Evolutionary conservation across 2,797 vertebrate genomes (phyloP).

Genomic region (Labroides dimidiatus): DNA sequence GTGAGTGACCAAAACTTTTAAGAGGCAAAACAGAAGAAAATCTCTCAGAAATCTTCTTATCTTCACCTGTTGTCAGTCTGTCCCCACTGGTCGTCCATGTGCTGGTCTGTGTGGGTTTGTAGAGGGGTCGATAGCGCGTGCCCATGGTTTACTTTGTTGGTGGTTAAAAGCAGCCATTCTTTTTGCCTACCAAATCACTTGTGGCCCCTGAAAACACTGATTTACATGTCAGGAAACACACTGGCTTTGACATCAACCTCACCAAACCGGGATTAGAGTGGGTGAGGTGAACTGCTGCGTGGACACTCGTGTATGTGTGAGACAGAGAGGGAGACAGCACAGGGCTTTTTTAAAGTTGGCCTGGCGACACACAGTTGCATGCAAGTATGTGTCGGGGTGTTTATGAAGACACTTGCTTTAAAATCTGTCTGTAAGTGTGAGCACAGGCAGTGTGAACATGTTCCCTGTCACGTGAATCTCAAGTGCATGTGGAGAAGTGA

Average conservation of each 20-base stretch:
- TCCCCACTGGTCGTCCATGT: conserved; percentile 9
- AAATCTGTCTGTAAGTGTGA: conserved; percentile 56
- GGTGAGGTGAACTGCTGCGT: conserved; percentile 12
- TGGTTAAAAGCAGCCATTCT: conserved; percentile 68
- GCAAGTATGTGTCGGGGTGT: conserved; percentile 68
- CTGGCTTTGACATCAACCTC: conserved; percentile 32
- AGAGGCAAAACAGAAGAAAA: no score
- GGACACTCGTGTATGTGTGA: background rate
- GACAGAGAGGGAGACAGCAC: conserved; percentile 29
- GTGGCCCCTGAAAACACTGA: conserved; percentile 53
- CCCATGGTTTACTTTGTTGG: conserved; percentile 73
- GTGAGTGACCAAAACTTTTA: no score
- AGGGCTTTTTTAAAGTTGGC: conserved; percentile 55
- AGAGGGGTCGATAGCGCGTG: conserved; percentile 73
- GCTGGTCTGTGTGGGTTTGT: conserved; percentile 54
- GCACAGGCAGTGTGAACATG: conserved; percentile 21
- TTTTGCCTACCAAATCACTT: conserved; percentile 80
- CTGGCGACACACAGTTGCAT: conserved; percentile 67
- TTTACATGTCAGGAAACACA: conserved; percentile 82
- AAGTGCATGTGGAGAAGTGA: conserved; percentile 36
- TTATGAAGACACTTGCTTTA: conserved; percentile 75
- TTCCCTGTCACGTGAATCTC: conserved; percentile 45
- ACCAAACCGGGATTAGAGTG: conserved; percentile 21
- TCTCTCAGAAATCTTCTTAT: background rate
- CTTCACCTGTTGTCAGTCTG: background rate